Evolutionary conservation across 2,888 invertebrate species (phyloP).

Genomic region (Steinernema carpocapsae): DNA sequence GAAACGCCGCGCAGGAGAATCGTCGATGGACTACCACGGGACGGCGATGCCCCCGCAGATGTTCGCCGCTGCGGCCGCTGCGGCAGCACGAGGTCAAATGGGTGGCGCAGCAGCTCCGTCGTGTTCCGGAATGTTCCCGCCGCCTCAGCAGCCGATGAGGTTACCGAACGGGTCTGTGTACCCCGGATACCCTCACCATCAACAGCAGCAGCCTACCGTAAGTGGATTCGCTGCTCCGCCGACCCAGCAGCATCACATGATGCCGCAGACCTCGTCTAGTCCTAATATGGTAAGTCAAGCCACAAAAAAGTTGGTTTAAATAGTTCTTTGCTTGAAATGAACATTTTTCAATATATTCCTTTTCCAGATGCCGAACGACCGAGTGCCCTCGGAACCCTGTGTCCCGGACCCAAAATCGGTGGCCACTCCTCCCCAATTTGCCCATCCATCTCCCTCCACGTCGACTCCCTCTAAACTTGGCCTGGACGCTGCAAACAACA

Average conservation of each 20-base stretch:
- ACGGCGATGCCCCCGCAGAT: conserved; percentile 8
- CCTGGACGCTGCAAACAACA: conserved; percentile 14
- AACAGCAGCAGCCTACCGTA: too few relatives aligned
- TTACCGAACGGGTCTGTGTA: not conserved
- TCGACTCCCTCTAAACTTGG: conserved; percentile 11
- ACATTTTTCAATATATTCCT: too few relatives aligned
- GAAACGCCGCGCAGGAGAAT: conserved; percentile 17
- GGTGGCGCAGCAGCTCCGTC: not conserved
- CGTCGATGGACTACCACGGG: conserved; percentile 22
- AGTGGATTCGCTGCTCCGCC: conserved; percentile 8
- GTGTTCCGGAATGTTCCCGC: conserved; percentile 25
- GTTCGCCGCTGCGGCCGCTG: not conserved
- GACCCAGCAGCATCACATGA: conserved; percentile 7
- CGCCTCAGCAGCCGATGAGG: not conserved
- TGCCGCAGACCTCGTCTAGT: not conserved
- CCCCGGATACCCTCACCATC: too few relatives aligned
- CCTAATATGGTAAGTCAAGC: conserved; percentile 13
- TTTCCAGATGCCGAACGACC: conserved; percentile 11
- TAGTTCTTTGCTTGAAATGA: too few relatives aligned
- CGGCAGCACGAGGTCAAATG: not conserved
- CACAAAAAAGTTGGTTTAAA: too few relatives aligned
- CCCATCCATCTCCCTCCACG: conserved; percentile 10
- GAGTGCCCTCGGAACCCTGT: conserved; percentile 3
- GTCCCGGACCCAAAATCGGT: conserved; percentile 1
- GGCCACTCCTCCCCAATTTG: conserved; percentile 1